Base-by-base conservation (phyloP, 2,113 vertebrate genomes). In the Fukomys damarensis region DNA sequence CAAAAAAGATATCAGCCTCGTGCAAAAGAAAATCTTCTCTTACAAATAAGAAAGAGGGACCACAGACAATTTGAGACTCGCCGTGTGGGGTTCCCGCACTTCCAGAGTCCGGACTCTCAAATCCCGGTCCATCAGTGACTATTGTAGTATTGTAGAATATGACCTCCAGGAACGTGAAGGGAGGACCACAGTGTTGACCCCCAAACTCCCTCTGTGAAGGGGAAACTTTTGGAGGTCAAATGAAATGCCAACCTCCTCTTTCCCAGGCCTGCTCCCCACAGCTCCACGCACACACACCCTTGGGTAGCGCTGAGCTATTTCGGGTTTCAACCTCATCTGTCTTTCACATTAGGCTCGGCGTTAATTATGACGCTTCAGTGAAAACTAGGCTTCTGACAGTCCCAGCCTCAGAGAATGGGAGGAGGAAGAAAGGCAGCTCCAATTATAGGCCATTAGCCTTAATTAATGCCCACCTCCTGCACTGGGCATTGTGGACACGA, bases 401-500 rank as follows among this genome's bases (percentile, higher is more conserved):
- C 89, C 96, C 85, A 66, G 97, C 68, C 94, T 86, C 17, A 28
- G 89, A 95, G 93, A 97, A 97, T 94, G 26, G 58, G 97, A 79
- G 61, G 94, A 85, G 4, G 93, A 97, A 98, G 92, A 95, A 97
- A 96, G 97, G 97, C 97, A 98, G 93, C 90, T 97, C 88, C 74
- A 96, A 59, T 98, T 96, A 97, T 38, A 83, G 77, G 86, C 97
- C 92, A 87, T 98, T 97, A 98, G 96, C 72, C 96, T 95, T 97
- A 96, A 97, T 96, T 98, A 98, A 97, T 24, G 95, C 94, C 97
- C 88, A 89, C 93, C 84, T 38, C 11, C 96, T 86, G 96, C 2
- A 79, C 84, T 30, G 49, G 0, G 3, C 41, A 90, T 84, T 97
- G 94, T 80, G 93, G 94, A 93, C 86, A 97, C 91, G 97, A 63